phyloP scores from a whole-genome alignment of 30 jellyfish, hydroid and myxozoan species.

The Rhopilema esculentum region DNA sequence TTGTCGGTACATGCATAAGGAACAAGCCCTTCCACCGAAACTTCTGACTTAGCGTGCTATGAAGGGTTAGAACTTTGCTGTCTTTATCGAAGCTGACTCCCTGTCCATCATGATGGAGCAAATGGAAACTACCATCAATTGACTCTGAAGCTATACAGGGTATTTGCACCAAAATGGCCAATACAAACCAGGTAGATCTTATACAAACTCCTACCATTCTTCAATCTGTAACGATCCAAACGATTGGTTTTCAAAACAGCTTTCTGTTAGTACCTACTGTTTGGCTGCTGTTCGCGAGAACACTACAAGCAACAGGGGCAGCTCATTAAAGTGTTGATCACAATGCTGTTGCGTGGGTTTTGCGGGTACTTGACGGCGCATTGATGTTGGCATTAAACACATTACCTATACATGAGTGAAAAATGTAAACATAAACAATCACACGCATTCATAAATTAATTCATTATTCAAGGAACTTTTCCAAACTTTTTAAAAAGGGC shows the following conservation, averaged over 20 bases:
- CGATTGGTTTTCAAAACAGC: neutral
- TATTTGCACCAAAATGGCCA: neutral
- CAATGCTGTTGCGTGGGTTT: too few species aligned
- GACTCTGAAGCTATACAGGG: neutral
- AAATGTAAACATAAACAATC: too few species aligned
- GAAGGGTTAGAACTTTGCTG: neutral
- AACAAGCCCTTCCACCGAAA: constrained; percentile 9
- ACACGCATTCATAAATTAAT: too few species aligned
- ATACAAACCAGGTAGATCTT: neutral
- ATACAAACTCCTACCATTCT: neutral
- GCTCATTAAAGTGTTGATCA: too few species aligned
- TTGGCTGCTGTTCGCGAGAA: too few species aligned
- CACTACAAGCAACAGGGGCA: too few species aligned
- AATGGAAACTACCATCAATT: neutral
- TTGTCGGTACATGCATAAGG: neutral
- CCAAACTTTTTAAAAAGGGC: too few species aligned
- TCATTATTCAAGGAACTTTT: too few species aligned
- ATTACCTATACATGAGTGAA: too few species aligned
- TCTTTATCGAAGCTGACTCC: neutral
- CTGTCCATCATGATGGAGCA: neutral
- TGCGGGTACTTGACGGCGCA: too few species aligned
- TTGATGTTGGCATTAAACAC: too few species aligned
- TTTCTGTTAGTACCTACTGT: too few species aligned
- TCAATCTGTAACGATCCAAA: neutral
- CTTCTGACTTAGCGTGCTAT: neutral